A percentile compares a stretch with the other conserved stretches of the same genome.
phyloP scores from a whole-genome alignment of 2,797 vertebrate species.

The Kryptolebias ocellatus region DNA sequence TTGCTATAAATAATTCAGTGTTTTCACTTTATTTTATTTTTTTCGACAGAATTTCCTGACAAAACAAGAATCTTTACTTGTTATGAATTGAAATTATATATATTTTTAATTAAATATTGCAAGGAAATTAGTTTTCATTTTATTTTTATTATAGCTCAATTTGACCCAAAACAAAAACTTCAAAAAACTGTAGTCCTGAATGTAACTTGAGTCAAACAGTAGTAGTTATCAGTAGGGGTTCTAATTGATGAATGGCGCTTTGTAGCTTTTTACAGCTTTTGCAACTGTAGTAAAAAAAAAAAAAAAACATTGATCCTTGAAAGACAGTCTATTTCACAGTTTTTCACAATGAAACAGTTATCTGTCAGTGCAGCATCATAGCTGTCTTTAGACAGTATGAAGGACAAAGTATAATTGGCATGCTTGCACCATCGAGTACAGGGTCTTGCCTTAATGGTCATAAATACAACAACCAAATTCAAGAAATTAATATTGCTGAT shows the following conservation, averaged over 20 bases:
- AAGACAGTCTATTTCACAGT: too few relatives aligned
- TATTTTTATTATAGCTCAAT: not conserved
- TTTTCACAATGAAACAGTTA: too few relatives aligned
- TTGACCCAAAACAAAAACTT: constrained; percentile 29
- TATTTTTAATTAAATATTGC: not conserved
- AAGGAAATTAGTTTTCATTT: not conserved
- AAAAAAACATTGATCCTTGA: too few relatives aligned
- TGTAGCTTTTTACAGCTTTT: constrained; percentile 47
- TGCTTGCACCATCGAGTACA: too few relatives aligned
- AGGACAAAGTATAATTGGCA: too few relatives aligned
- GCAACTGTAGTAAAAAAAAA: constrained; percentile 8
- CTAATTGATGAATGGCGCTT: constrained; percentile 43
- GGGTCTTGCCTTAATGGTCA: too few relatives aligned
- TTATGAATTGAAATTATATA: not conserved
- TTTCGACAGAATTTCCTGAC: not conserved
- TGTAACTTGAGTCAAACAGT: constrained; percentile 33
- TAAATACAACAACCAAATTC: too few relatives aligned
- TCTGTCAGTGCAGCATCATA: too few relatives aligned
- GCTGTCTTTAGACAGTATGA: too few relatives aligned
- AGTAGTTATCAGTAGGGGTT: constrained; percentile 25
- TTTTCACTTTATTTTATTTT: not conserved
- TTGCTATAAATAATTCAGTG: not conserved
- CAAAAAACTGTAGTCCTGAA: constrained; percentile 21
- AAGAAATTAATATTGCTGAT: too few relatives aligned
- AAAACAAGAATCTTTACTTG: not conserved